Evolutionary conservation across 2,888 invertebrate species (phyloP), one percentile per base, ranked within the genome.

Genomic region (Mantis religiosa): DNA sequence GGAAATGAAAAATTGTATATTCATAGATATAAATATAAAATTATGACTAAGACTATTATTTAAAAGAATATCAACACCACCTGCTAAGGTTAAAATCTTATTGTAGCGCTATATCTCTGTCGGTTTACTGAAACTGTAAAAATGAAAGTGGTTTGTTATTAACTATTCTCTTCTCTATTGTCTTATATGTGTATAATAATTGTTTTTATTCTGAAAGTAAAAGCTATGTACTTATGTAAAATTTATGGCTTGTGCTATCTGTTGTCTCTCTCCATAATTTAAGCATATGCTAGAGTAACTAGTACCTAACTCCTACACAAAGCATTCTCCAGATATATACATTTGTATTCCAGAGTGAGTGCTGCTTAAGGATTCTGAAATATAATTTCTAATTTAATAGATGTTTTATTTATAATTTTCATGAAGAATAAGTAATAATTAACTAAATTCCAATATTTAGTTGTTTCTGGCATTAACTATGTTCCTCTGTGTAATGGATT

Each of bases 161-260:
- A 71, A 71, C 54, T 71, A 20, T 71, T 20, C 54, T 71, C 54
- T 71, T 41, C 54, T 86, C 28, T 86, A 54, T 86, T 54, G 86
- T 86, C 86, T 86, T 86, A 28, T 71, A 86, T 86, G 81, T 86
- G 54, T 84, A 84, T 41, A 84, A 84, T 84, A 85, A 85, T 85
- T 85, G 85, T 85, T 85, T 85, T 12, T 15, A 86, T 86, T 86
- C 86, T 71, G 54, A 71, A 71, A 25, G 54, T 71, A 71, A 20
- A 71, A 71, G 6, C 54, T 71, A 71, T 71, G 54, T 71, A 71
- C 54, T 71, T 71, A 71, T 71, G 54, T 71, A 71, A 71, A 41
- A 20, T 25, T 71, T 71, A 71, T 71, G 54, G 54, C 54, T 71
- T 25, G 54, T 71, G 20, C 54, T 71, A 71, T 71, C 54, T 71